Evolutionary conservation across 1,140 invertebrate species (phyloP), one percentile per base, ranked within the genome.

Genomic region (Atta texana): DNA sequence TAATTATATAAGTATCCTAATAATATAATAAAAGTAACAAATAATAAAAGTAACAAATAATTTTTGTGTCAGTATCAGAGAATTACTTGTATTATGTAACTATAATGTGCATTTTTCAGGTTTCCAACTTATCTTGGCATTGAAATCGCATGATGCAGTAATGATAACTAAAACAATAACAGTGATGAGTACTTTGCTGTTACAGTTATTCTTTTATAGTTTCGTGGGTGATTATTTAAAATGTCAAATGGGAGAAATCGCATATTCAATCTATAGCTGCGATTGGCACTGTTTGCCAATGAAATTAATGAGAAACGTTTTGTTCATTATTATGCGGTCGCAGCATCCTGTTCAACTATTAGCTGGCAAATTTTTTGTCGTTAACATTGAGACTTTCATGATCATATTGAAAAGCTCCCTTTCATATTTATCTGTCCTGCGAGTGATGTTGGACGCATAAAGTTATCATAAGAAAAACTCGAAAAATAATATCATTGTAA

Each of bases 341-440:
- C 74, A 16, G 5, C 77, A 28, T 55, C 87, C 85, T 0, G 24
- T 84, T n/a, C 24, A 61, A 2, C 2, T 90, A 0, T n/a, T 6
- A 2, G 89, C 89, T 16, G 85, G 63, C 2, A 71, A 4, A 7
- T 78, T 77, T 8, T 71, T 90, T 5, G 12, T 59, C 0, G 39
- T 90, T 1, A 89, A 90, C 4, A 28, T 89, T 28, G 18, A 66
- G n/a, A 87, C 88, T 12, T 90, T 66, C 6, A 86, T 72, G 85
- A 57, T n/a, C 21, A 87, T 90, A 4, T 3, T 89, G 16, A 89
- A 84, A 64, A 84, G 77, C 0, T 87, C 88, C 0, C 31, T 89
- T 16, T 89, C 89, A 6, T 90, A 90, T 0, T 31, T 90, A 0
- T 90, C 89, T 3, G 77, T 90, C 3, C 21, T 90, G 0, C 88